Conservation (phyloP, 2,888 invertebrate genomes). For the Tiliacea aurago region DNA sequence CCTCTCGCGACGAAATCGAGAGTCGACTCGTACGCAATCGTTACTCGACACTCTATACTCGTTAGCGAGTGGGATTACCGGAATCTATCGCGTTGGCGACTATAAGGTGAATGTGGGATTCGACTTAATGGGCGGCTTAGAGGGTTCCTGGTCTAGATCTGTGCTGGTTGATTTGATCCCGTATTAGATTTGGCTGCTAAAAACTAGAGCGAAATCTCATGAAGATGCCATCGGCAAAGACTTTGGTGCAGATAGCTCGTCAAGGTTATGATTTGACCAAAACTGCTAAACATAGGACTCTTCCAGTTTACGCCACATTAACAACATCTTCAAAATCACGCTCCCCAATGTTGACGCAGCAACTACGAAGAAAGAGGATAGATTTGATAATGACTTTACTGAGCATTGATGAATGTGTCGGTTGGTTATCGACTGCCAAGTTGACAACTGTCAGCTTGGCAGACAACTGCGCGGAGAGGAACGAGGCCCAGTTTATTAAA, state of each 20-base stretch:
- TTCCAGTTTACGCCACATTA: neutral
- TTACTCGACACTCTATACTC: slow-evolving; percentile 63
- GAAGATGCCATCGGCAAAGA: neutral
- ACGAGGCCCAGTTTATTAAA: slow-evolving; percentile 52
- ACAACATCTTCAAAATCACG: neutral
- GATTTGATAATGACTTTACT: slow-evolving; percentile 30
- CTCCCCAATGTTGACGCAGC: slow-evolving; percentile 4
- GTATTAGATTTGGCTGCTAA: slow-evolving; percentile 7
- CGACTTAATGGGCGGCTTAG: slow-evolving; percentile 44
- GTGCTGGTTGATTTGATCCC: slow-evolving; percentile 25
- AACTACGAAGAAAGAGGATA: slow-evolving; percentile 1
- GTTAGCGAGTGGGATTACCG: slow-evolving; percentile 73
- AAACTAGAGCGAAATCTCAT: neutral
- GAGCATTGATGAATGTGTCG: slow-evolving; percentile 52
- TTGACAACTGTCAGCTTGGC: slow-evolving; percentile 57
- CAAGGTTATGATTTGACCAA: neutral
- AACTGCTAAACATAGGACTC: neutral
- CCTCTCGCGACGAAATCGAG: slow-evolving; percentile 80
- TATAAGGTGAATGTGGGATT: slow-evolving; percentile 59
- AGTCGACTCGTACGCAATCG: slow-evolving; percentile 78
- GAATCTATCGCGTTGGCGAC: slow-evolving; percentile 68
- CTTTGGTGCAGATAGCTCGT: too few species aligned
- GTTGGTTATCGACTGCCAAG: slow-evolving; percentile 49
- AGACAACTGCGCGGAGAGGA: slow-evolving; percentile 58
- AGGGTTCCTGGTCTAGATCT: slow-evolving; percentile 54